Base-by-base conservation (phyloP, 2,888 invertebrate species). In the Phalera bucephala region DNA sequence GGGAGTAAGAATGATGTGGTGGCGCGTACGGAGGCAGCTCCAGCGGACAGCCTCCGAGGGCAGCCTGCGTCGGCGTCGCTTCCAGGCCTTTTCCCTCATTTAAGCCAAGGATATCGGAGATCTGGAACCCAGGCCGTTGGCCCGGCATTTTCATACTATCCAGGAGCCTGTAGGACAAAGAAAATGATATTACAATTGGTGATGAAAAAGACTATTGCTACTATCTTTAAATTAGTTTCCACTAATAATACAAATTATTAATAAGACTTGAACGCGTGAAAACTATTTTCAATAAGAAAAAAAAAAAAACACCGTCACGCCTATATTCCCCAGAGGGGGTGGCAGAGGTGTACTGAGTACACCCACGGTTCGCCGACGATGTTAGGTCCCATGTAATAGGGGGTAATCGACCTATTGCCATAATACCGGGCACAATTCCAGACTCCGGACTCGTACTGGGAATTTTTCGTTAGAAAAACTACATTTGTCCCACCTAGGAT, bases 61-160 rank as follows among this genome's bases (percentile, higher is more conserved):
- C 42, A 1, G 61, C 53, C 40, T 71, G 80, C 12, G 80, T 67
- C 3, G 80, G 60, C 6, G 84, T 58, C 1, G 77, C 66, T 57
- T 90, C 91, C 51, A 90, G 64, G 19, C 80, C 78, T 52, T 89
- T 80, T 47, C 91, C 91, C 56, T 95, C 95, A 67, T 97, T 97
- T 62, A 98, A 91, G 62, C 98, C 97, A 67, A 98, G 91, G 68
- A 98, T 97, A 79, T 98, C 97, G 61, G 97, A 96, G 66, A 98
- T 97, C 69, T 96, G 96, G 83, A 98, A 98, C 43, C 97, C 95
- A 0, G 95, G 92, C 58, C 95, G 91, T 67, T 94, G 94, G 33
- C 94, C 93, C 0, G 94, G 94, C 91, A 95, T 94, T 83, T 95
- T 95, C 92, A 95, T 95, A 62, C 93, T 94, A 76, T 96, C 96